A percentile compares a stretch with the other conserved stretches of the same genome.
phyloP scores from a whole-genome alignment of 2,113 vertebrate species.

The Garra rufa region DNA sequence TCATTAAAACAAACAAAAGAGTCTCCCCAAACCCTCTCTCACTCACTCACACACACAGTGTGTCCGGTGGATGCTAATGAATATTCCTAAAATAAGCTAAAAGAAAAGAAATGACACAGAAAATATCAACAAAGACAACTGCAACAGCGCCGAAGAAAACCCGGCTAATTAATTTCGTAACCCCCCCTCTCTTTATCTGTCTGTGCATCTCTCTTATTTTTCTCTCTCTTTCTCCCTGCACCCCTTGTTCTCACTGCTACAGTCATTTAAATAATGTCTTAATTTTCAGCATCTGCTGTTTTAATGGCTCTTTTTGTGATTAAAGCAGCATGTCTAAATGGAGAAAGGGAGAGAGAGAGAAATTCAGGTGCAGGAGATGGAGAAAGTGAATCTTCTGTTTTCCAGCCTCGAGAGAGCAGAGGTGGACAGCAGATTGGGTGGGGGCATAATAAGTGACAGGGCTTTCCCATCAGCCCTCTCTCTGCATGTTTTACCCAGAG shows the following conservation, averaged over 20 bases:
- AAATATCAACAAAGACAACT: conserved; percentile 49
- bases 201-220: conserved; percentile 34
- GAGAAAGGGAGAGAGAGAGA: conserved; percentile 59
- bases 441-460: conserved; percentile 48
- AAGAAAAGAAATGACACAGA: conserved; percentile 25
- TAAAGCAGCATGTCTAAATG: conserved; percentile 66
- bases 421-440: conserved; percentile 12
- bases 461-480: conserved; percentile 49
- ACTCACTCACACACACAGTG: neutral
- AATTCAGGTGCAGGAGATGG: conserved; percentile 44
- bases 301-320: conserved; percentile 76
- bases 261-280: conserved; percentile 77
- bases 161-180: conserved; percentile 55
- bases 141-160: conserved; percentile 37
- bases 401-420: neutral
- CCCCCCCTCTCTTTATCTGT: conserved; percentile 53
- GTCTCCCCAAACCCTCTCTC: conserved; percentile 30
- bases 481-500: neutral
- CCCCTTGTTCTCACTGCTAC: conserved; percentile 58
- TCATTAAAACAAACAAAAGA: conserved; percentile 63
- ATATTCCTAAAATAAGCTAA: conserved; percentile 43
- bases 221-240: conserved; percentile 59
- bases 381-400: neutral
- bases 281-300: conserved; percentile 77
- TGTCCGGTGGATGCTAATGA: conserved; percentile 9